Base-by-base conservation (phyloP, 2,888 invertebrate genomes). In the Aphidoletes aphidimyza region DNA sequence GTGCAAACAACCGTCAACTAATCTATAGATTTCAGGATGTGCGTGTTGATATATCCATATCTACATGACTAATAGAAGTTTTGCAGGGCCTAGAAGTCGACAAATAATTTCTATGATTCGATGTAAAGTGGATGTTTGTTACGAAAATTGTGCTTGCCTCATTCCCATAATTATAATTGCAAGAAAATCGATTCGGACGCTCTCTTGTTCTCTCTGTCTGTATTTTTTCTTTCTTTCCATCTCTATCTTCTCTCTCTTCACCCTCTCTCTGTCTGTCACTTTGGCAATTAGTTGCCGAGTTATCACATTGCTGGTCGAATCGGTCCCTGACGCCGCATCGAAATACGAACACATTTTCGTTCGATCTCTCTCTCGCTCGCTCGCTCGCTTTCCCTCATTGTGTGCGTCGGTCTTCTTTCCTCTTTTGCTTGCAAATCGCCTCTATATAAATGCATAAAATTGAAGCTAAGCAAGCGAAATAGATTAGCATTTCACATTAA, bases 401-500 rank as follows among this genome's bases (percentile, higher is more conserved):
- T 78, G n/a, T n/a, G n/a, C n/a, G n/a, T n/a, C n/a, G n/a, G n/a
- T n/a, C n/a, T n/a, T n/a, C n/a, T n/a, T n/a, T n/a, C n/a, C n/a
- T n/a, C n/a, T n/a, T n/a, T n/a, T n/a, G n/a, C n/a, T n/a, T n/a
- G n/a, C n/a, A n/a, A n/a, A n/a, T n/a, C n/a, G n/a, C n/a, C n/a
- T n/a, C n/a, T n/a, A 78, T 78, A 78, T 78, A 36, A 45, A 42
- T 45, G 83, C 39, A 83, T 83, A 45, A 42, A 83, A 42, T 42
- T 42, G 39, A 47, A 47, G 45, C 30, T 47, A 42, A 47, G 83
- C 78, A 84, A 84, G 86, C 86, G 86, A 86, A 86, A 86, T 87
- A 86, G 87, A 87, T 87, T 87, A 87, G 87, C 87, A 87, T 87
- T 87, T 87, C 87, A 87, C 87, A 87, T 87, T 87, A 87, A 87